Conservation (phyloP, 2,888 invertebrate species). For the Xestia xanthographa region DNA sequence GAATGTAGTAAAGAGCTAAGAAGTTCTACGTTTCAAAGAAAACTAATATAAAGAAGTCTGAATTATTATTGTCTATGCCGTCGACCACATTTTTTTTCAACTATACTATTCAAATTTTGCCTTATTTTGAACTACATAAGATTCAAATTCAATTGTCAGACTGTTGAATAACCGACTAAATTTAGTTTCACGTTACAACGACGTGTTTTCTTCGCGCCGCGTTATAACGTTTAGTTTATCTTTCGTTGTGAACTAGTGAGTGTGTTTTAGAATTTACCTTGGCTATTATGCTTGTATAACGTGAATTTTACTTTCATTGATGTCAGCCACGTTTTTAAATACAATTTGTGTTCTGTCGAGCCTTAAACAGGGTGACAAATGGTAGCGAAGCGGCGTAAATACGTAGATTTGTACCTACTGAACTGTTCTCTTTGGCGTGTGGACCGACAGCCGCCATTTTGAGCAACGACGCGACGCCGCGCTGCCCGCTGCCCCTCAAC, state of each 20-base stretch:
- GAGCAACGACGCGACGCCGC: neutral
- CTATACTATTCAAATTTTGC: neutral
- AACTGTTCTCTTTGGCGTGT: neutral
- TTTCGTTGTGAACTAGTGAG: constrained; percentile 25
- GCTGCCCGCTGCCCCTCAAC: too few species aligned
- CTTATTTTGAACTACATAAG: rapidly evolving
- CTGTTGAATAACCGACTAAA: constrained; percentile 24
- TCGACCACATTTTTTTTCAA: neutral
- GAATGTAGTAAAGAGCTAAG: neutral
- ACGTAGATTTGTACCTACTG: constrained; percentile 13
- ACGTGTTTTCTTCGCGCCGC: neutral
- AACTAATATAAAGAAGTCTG: neutral
- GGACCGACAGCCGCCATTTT: constrained; percentile 32
- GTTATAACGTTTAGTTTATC: constrained; percentile 37
- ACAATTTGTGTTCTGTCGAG: neutral
- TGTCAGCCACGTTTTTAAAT: neutral
- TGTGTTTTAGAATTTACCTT: constrained; percentile 3
- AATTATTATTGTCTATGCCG: neutral
- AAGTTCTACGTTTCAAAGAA: neutral
- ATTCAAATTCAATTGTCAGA: neutral
- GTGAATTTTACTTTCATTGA: neutral
- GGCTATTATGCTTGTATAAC: neutral
- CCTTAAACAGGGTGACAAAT: neutral
- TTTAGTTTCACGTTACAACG: constrained; percentile 21
- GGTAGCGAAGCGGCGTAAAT: neutral